These are phyloP conservation scores for Rhagonycha fulva DNA, from an alignment of 2,888 invertebrate species.

Conservation along the genomic window DNA sequence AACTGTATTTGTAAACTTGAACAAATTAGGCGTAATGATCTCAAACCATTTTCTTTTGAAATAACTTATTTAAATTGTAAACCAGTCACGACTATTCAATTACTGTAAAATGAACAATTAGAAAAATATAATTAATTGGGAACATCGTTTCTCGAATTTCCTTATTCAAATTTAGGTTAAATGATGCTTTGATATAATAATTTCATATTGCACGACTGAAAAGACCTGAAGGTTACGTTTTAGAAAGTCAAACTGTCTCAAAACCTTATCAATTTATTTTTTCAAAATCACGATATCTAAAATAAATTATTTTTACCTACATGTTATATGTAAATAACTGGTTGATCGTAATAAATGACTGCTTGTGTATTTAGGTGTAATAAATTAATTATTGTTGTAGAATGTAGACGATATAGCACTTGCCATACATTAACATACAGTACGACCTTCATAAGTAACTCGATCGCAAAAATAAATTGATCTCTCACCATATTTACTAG, in stretches of 20 bases:
- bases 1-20: neutral
- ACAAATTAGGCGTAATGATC: neutral
- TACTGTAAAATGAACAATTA: neutral
- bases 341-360: neutral
- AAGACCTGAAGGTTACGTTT: neutral
- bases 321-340: neutral
- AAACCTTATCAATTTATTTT: neutral
- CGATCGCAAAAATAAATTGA: slow-evolving; percentile 11
- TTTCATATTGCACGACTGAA: neutral
- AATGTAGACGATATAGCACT: neutral
- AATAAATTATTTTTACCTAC: neutral
- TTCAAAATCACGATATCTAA: neutral
- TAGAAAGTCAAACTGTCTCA: neutral
- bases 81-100: neutral
- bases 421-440: slow-evolving; percentile 40
- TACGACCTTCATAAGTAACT: slow-evolving; percentile 45
- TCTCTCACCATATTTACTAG: slow-evolving; percentile 1
- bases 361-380: neutral
- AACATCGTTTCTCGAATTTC: neutral
- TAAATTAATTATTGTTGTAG: neutral
- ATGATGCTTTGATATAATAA: neutral
- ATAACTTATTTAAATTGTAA: neutral
- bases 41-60: neutral
- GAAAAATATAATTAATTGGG: neutral
- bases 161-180: neutral